phyloP scores from a whole-genome alignment of 2,888 invertebrate genomes.

The Trissonchulus latispiculum region DNA sequence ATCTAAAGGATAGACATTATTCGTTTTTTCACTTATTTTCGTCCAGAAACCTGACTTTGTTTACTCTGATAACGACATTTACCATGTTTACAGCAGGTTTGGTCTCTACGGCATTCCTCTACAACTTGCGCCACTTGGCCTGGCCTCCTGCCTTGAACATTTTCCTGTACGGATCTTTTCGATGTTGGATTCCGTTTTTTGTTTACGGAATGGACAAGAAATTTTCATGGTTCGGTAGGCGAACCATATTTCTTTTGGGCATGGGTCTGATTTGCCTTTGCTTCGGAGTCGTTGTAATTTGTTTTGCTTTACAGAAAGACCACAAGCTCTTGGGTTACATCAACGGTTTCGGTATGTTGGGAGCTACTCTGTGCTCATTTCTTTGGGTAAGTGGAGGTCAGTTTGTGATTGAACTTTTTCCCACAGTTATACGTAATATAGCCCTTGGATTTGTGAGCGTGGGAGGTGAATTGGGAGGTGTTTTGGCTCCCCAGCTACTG shows the following conservation, averaged over 20 bases:
- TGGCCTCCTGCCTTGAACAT: conserved; percentile 32
- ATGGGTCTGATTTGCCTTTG: not conserved
- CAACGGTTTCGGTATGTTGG: conserved; percentile 26
- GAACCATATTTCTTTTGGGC: conserved; percentile 26
- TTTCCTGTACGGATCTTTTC: conserved; percentile 29
- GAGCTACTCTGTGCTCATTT: conserved; percentile 27
- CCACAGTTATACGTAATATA: conserved; percentile 30
- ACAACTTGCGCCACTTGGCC: conserved; percentile 23
- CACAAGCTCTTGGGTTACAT: not conserved
- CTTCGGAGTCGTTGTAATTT: not conserved
- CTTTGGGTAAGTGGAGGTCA: conserved; percentile 33
- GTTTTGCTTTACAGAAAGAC: not conserved
- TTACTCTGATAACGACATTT: conserved; percentile 30
- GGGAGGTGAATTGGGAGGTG: conserved; percentile 22
- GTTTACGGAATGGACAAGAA: conserved; percentile 28
- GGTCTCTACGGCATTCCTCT: conserved; percentile 28
- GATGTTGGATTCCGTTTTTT: conserved; percentile 32
- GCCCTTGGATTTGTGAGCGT: conserved; percentile 26
- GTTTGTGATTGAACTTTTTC: conserved; percentile 32
- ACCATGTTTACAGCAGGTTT: conserved; percentile 29
- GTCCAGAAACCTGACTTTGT: conserved; percentile 26
- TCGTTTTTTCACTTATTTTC: conserved; percentile 29
- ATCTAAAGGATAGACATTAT: conserved; percentile 22
- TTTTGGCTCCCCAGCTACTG: conserved; percentile 30
- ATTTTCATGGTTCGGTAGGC: conserved; percentile 27